Percentiles rank a stretch among this genome's conserved stretches.
Conservation (phyloP, 2,113 vertebrate genomes). For the Pelusios castaneus region DNA sequence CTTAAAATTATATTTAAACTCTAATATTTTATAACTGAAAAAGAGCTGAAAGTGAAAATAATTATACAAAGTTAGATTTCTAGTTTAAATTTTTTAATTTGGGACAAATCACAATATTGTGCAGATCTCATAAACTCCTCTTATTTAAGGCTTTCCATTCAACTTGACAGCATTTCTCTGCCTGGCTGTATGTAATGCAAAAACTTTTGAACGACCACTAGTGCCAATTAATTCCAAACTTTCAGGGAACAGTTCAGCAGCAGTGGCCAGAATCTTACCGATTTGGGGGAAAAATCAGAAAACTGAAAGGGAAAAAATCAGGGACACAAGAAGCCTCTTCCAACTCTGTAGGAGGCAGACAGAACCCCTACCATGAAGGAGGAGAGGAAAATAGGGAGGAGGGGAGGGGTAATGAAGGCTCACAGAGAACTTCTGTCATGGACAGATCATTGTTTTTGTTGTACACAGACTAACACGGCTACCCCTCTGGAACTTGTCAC, state of each 20-base stretch:
- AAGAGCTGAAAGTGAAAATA: conserved; percentile 1
- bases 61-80: background rate
- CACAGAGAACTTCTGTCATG: background rate
- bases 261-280: background rate
- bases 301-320: background rate
- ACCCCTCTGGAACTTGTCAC: no score
- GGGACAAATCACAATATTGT: background rate
- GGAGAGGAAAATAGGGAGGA: background rate
- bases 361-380: background rate
- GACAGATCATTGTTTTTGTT: background rate
- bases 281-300: background rate
- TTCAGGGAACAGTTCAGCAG: background rate
- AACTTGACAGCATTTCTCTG: background rate
- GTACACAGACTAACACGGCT: no score
- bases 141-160: background rate
- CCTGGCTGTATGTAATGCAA: background rate
- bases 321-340: no score
- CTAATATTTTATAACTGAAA: background rate
- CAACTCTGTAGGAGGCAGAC: background rate
- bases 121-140: background rate
- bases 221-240: background rate
- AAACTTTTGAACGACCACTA: conserved; percentile 6
- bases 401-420: background rate
- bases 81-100: background rate
- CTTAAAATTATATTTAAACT: background rate